Base-by-base conservation (phyloP, 1,140 invertebrate genomes). In the Argopecten irradians region DNA sequence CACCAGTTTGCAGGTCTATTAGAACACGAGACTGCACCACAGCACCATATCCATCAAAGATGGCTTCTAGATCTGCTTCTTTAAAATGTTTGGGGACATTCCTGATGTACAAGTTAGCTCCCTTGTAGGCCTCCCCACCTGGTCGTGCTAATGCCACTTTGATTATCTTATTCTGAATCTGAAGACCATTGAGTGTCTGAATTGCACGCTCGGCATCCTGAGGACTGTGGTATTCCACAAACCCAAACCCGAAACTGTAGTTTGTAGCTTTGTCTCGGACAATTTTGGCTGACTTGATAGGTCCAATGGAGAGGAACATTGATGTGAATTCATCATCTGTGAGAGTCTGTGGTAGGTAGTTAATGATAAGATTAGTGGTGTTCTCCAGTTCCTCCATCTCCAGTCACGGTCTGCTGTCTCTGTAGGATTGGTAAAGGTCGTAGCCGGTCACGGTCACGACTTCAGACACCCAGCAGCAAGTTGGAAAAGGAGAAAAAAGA, bases 161-260 rank as follows among this genome's bases (percentile, higher is more conserved):
- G 93, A 98, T 97, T 91, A 97, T 96, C 95, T 98, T 98, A 95
- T 98, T 98, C 93, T 98, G 97, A 46, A 98, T 96, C 94, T 98
- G 97, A 89, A 98, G 97, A 34, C 98, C 98, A 95, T 99, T 99
- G 89, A 99, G 96, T 11, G 97, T 97, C 92, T 97, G 96, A 89
- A 99, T 98, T 36, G 98, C 98, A 92, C 97, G 97, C 55, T 97
- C 95, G 33, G 98, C 98, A 96, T 98, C 98, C 94, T 98, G 97
- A 89, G 97, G 97, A 90, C 97, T 97, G 36, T 97, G 96, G 95
- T 98, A 99, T 95, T 99, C 98, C 28, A 99, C 98, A 96, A 99
- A 99, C 32, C 98, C 98, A 96, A 99, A 99, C 22, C 98, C 98
- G 95, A 98, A 99, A 95, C 98, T 98, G 95, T 99, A 99, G 34